Percentiles rank a stretch among this genome's conserved stretches.
These are phyloP conservation scores for Setophaga coronata DNA, from an alignment of 2,113 vertebrate genomes.

Conservation along the genomic window DNA sequence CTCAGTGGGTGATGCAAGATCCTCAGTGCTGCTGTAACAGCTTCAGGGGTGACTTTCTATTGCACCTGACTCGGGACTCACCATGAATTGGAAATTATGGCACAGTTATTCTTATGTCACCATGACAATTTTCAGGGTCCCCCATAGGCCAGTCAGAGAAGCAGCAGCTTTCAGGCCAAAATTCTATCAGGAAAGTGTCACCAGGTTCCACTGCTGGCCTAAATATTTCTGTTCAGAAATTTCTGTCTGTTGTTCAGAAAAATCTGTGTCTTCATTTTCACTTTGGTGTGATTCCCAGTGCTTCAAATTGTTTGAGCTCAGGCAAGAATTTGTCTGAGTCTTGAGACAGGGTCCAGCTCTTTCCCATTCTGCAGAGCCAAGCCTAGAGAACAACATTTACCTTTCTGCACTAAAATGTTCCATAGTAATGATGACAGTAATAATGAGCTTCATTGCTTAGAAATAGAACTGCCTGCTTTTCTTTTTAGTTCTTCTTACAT, in stretches of 20 bases:
- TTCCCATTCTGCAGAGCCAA: neutral
- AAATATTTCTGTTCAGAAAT: neutral
- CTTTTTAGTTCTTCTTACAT: neutral
- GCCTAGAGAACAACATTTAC: neutral
- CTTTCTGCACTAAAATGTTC: neutral
- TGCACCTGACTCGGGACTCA: neutral
- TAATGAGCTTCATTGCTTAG: neutral
- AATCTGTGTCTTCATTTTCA: neutral
- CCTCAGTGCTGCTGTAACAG: neutral
- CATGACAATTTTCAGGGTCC: neutral
- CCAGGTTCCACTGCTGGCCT: neutral
- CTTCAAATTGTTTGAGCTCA: neutral
- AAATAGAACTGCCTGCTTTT: neutral
- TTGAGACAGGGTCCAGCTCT: neutral
- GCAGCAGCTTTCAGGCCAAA: neutral
- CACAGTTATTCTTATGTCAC: neutral
- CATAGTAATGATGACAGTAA: neutral
- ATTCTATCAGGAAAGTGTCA: neutral
- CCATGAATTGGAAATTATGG: neutral
- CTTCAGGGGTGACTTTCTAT: neutral
- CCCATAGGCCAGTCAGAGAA: neutral
- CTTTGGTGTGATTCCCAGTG: neutral
- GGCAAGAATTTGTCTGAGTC: neutral
- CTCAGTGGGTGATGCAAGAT: neutral
- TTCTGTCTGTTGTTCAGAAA: neutral